A percentile compares a stretch with the other conserved stretches of the same genome.
These are phyloP conservation scores for Dromiciops gliroides DNA, from an alignment of 2,113 vertebrate species.

Conservation along the genomic window DNA sequence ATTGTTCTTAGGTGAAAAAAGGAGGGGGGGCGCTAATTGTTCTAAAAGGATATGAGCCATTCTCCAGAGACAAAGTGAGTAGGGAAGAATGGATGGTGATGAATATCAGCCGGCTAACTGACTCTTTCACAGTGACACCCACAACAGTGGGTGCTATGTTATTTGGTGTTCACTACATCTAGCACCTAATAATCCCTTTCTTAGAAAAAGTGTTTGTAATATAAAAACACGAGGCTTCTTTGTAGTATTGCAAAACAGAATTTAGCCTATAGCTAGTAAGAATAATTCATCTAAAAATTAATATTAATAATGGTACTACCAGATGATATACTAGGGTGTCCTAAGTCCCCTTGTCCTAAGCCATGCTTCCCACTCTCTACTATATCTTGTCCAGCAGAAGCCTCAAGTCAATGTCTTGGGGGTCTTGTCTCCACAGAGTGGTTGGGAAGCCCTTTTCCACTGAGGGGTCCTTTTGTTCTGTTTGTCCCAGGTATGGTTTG, in stretches of 20 bases:
- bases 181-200: neutral
- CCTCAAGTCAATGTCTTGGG: neutral
- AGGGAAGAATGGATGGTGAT: neutral
- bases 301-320: neutral
- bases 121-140: neutral
- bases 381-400: neutral
- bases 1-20: neutral
- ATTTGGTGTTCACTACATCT: neutral
- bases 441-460: neutral
- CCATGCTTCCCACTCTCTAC: neutral
- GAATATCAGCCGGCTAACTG: neutral
- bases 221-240: neutral
- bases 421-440: neutral
- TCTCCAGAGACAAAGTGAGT: neutral
- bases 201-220: neutral
- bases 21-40: neutral
- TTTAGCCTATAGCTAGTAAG: neutral
- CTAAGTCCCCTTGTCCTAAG: neutral
- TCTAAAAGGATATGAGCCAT: neutral
- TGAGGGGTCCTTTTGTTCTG: neutral
- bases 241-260: neutral
- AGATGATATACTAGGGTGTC: neutral
- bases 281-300: neutral
- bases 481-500: neutral
- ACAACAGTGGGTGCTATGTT: neutral